Evolutionary conservation across 2,797 vertebrate species (phyloP).

Genomic region (Gephyroberyx darwinii): DNA sequence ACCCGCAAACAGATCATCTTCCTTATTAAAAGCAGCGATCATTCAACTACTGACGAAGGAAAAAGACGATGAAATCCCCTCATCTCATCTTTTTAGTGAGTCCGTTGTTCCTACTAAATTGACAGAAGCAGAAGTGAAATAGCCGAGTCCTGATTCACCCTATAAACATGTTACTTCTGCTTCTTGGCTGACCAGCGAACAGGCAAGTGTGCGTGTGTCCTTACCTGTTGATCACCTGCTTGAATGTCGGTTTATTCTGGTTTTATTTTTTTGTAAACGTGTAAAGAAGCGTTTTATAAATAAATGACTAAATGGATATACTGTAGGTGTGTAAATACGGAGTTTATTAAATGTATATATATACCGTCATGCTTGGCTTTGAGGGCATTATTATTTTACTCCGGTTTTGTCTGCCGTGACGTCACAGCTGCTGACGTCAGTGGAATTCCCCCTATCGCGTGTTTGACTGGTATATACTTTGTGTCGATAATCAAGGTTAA

Average conservation of each 20-base stretch:
- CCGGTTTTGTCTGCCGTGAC: too few species aligned
- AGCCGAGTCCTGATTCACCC: not conserved
- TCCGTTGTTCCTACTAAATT: not conserved
- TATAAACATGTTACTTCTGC: slow-evolving; percentile 55
- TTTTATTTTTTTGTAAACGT: too few species aligned
- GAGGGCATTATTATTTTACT: too few species aligned
- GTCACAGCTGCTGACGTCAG: slow-evolving; percentile 62
- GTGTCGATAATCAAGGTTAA: too few species aligned
- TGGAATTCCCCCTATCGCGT: slow-evolving; percentile 75
- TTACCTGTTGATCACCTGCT: too few species aligned
- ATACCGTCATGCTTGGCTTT: too few species aligned
- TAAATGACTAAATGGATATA: too few species aligned
- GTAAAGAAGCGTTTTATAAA: too few species aligned
- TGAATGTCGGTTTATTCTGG: too few species aligned
- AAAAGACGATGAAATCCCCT: slow-evolving; percentile 19
- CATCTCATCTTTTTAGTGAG: slow-evolving; percentile 22
- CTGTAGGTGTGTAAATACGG: too few species aligned
- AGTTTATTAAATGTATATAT: too few species aligned
- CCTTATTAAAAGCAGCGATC: not conserved
- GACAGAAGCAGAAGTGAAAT: slow-evolving; percentile 65
- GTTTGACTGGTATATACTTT: not conserved
- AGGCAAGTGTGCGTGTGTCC: not conserved
- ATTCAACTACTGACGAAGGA: not conserved
- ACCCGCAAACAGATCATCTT: slow-evolving; percentile 49
- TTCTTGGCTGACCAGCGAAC: slow-evolving; percentile 21